phyloP scores from a whole-genome alignment of 1,140 invertebrate genomes.

The Diprion similis region DNA sequence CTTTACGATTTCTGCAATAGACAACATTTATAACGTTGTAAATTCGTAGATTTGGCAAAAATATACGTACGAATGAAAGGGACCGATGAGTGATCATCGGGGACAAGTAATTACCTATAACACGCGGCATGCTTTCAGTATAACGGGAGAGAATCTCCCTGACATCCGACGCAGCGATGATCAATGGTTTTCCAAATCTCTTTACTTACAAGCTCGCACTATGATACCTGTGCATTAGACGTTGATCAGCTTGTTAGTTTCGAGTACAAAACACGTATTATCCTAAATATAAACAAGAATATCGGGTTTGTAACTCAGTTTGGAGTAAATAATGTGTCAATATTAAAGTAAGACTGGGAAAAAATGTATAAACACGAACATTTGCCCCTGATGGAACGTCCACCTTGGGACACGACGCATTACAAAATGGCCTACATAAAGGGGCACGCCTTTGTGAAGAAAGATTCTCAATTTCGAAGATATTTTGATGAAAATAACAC shows the following conservation, averaged over 20 bases:
- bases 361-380: background rate
- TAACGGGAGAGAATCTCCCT: no score
- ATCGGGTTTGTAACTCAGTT: background rate
- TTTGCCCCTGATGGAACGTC: conserved; percentile 39
- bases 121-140: no score
- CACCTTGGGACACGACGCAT: conserved; percentile 35
- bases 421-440: conserved; percentile 49
- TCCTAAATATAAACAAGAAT: background rate
- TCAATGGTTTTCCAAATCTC: no score
- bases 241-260: background rate
- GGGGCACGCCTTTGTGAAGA: conserved; percentile 35
- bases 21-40: background rate
- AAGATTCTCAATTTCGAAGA: no score
- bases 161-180: no score
- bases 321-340: background rate
- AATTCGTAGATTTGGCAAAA: no score
- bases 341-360: no score
- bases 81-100: no score
- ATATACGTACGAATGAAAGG: no score
- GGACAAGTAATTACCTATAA: no score
- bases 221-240: background rate
- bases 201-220: no score
- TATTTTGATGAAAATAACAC: no score
- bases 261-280: background rate
- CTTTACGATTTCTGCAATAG: conserved; percentile 42